Percentiles rank a stretch among this genome's conserved stretches.
Evolutionary conservation across 2,797 vertebrate species (phyloP).

Genomic region (Argya squamiceps): DNA sequence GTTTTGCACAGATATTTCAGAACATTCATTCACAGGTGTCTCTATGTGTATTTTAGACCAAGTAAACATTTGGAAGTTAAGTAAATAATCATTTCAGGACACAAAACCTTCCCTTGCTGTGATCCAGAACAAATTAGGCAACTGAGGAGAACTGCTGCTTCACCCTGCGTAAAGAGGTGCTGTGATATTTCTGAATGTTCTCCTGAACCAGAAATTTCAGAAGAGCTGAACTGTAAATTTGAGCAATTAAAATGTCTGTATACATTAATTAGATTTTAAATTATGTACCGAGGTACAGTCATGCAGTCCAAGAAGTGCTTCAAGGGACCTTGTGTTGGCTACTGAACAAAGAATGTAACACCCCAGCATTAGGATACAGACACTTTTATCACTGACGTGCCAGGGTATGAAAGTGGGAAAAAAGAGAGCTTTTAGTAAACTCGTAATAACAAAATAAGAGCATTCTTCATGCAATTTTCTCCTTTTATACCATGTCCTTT

Average conservation of each 20-base stretch:
- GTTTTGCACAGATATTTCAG: neutral
- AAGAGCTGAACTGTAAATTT: neutral
- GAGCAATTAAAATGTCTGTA: neutral
- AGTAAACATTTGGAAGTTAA: neutral
- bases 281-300: neutral
- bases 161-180: neutral
- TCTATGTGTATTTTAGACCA: neutral
- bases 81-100: neutral
- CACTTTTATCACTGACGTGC: neutral
- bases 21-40: neutral
- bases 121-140: neutral
- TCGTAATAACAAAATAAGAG: neutral
- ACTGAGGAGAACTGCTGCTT: neutral
- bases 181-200: neutral
- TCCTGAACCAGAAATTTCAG: neutral
- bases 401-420: neutral
- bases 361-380: neutral
- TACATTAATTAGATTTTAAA: neutral
- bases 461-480: neutral
- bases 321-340: neutral
- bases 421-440: neutral
- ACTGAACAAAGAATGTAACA: neutral
- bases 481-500: neutral
- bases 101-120: neutral
- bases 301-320: neutral